Evolutionary conservation across 2,797 vertebrate genomes (phyloP), one percentile per base, ranked within the genome.

Genomic region (Manis javanica): DNA sequence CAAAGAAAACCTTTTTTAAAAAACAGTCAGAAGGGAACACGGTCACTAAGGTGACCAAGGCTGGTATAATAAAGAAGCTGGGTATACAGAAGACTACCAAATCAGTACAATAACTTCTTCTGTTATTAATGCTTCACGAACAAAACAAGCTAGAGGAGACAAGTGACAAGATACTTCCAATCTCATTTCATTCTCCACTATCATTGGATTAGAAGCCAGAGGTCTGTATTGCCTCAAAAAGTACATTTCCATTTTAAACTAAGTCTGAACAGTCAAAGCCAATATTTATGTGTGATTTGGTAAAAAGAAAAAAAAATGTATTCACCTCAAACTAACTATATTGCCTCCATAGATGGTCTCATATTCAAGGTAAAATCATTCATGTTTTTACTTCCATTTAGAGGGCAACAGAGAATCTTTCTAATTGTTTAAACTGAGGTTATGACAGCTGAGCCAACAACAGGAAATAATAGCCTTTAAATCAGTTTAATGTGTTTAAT

Each of bases 41-140:
- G 64, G 85, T 96, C 95, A 93, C 91, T 77, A 96, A 87, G 51
- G 95, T 97, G 97, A 98, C 63, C 2, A 15, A 90, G 7, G 75
- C 55, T 90, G 19, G 51, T 69, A 16, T 82, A 74, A 93, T 69
- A 84, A 93, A 88, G 81, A 87, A 90, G 39, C 57, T 90, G 61
- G 37, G 63, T 82, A 77, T 26, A 85, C 31, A 86, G 75, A 86
- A 88, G 46, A 77, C 34, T 39, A 81, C n/a, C 83, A 86, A 90
- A 49, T 89, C 83, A 91, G 77, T 18, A 77, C 24, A 59, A 61
- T 85, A 69, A 72, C 49, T 0, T 64, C 71, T 93, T 85, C 59
- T 42, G 26, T 94, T 93, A 94, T 82, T 75, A 85, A 64, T 42
- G 34, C 13, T 96, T 75, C 55, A 34, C 13, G 57, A 90, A 88